Evolutionary conservation across 2,797 vertebrate genomes (phyloP).

Genomic region (Eospalax fontanierii): DNA sequence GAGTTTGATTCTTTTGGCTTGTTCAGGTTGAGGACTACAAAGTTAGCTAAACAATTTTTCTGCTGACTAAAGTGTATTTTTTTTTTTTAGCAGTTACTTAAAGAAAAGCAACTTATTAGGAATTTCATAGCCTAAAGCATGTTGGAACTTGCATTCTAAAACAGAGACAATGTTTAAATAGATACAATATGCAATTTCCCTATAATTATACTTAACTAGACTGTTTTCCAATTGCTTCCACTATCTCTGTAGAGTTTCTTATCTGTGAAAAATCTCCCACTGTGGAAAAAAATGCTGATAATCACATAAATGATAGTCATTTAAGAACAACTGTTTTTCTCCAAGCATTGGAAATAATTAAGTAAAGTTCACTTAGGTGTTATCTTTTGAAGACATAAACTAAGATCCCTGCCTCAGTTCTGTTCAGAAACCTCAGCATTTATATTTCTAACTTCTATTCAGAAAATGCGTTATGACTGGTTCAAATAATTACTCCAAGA

Average conservation of each 20-base stretch:
- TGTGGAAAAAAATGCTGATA: slow-evolving; percentile 59
- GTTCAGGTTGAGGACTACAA: slow-evolving; percentile 65
- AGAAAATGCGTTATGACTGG: neutral
- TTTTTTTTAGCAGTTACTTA: slow-evolving; percentile 72
- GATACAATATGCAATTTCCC: slow-evolving; percentile 61
- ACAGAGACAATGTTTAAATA: slow-evolving; percentile 71
- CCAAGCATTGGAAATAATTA: slow-evolving; percentile 21
- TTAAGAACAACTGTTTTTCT: slow-evolving; percentile 38
- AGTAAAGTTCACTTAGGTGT: slow-evolving; percentile 21
- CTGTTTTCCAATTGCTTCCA: slow-evolving; percentile 55
- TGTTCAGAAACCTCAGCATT: neutral
- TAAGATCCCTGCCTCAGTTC: neutral
- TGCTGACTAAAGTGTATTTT: slow-evolving; percentile 82
- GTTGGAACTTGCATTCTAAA: slow-evolving; percentile 65
- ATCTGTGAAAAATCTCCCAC: slow-evolving; percentile 59
- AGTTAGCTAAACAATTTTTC: slow-evolving; percentile 77
- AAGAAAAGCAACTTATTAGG: slow-evolving; percentile 75
- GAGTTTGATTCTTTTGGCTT: slow-evolving; percentile 67
- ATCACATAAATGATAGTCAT: slow-evolving; percentile 75
- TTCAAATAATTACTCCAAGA: slow-evolving; percentile 6
- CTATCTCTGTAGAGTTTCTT: slow-evolving; percentile 69
- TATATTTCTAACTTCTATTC: neutral
- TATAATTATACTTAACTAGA: slow-evolving; percentile 70
- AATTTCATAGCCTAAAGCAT: slow-evolving; percentile 68
- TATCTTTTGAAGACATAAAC: slow-evolving; percentile 45